Conservation (phyloP, 2,113 vertebrate genomes). For the Dicentrarchus labrax region DNA sequence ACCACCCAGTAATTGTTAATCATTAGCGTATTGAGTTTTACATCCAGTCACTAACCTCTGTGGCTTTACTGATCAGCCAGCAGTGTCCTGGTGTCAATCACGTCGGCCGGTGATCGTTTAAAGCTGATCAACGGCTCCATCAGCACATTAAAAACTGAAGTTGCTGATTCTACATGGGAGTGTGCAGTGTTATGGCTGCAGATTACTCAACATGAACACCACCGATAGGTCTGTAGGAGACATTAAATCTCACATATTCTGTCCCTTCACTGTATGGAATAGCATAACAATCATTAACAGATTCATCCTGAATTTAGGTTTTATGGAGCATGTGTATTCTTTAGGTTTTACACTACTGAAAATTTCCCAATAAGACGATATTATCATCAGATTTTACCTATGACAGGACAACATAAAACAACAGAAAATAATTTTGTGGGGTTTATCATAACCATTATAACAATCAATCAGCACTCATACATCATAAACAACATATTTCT, state of each 20-base stretch:
- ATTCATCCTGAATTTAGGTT: not conserved
- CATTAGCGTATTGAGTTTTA: constrained; percentile 64
- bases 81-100: constrained; percentile 49
- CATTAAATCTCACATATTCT: not conserved
- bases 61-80: constrained; percentile 56
- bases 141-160: not conserved
- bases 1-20: constrained; percentile 67
- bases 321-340: not conserved
- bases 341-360: not conserved
- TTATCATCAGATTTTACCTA: not conserved
- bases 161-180: not conserved
- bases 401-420: not conserved
- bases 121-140: constrained; percentile 27
- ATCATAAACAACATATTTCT: not conserved
- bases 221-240: not conserved
- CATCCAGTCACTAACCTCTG: constrained; percentile 66
- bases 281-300: not conserved
- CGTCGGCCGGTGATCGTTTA: not conserved
- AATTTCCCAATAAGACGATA: not conserved
- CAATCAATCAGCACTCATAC: not conserved
- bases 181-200: not conserved
- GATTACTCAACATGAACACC: not conserved
- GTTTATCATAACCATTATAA: not conserved
- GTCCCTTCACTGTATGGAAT: not conserved
- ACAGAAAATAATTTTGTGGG: too few species aligned